Evolutionary conservation across 2,113 vertebrate species (phyloP).

Genomic region (Orthonyx spaldingii): DNA sequence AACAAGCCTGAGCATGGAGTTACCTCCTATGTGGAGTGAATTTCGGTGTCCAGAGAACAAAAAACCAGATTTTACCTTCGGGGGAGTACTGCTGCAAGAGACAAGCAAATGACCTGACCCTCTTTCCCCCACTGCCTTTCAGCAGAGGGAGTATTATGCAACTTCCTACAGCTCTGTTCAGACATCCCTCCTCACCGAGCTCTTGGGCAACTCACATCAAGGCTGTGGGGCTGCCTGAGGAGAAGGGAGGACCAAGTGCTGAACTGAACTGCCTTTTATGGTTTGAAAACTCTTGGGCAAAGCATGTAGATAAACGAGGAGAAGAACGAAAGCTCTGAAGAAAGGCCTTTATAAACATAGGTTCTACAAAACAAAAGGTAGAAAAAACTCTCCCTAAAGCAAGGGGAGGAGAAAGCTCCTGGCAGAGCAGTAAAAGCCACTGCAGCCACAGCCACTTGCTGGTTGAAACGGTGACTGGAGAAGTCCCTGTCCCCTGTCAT

Average conservation of each 20-base stretch:
- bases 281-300: background rate
- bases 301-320: background rate
- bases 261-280: background rate
- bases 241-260: background rate
- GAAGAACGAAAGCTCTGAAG: background rate
- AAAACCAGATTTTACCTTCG: background rate
- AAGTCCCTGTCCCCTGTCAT: rapidly evolving
- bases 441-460: background rate
- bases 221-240: background rate
- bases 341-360: background rate
- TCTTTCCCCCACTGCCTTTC: background rate
- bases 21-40: background rate
- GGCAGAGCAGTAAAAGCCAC: background rate
- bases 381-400: background rate
- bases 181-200: background rate
- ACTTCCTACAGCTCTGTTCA: background rate
- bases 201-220: background rate
- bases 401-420: background rate
- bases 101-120: rapidly evolving
- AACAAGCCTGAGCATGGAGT: background rate
- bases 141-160: background rate
- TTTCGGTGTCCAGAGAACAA: background rate
- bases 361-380: background rate
- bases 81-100: background rate
- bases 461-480: rapidly evolving